Base-by-base conservation (phyloP, 2,888 invertebrate genomes). In the Agrotis exclamationis region DNA sequence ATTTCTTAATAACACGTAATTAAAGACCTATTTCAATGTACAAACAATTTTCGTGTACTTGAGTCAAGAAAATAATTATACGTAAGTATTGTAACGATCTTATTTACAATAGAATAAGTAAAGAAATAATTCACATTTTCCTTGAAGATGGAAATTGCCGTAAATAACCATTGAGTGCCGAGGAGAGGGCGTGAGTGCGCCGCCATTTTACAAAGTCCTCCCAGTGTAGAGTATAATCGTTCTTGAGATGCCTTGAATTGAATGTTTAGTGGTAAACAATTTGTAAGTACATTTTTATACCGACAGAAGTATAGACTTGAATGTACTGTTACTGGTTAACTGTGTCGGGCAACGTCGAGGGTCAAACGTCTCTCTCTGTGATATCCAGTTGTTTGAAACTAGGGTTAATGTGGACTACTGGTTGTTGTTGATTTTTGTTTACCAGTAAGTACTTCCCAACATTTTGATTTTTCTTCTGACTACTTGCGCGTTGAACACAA, bases 141-240 rank as follows among this genome's bases (percentile, higher is more conserved):
- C 69, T 67, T 82, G 58, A 76, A 82, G 86, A 86, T 82, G 86
- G 83, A 90, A 91, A 91, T 89, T 89, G 88, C 86, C 76, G 88
- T 89, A 90, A 91, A 90, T 88, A 88, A 85, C 90, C 89, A 87
- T 88, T 89, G 88, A 91, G 88, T 89, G 87, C 87, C 80, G 84
- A 84, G 84, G 84, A 85, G 80, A 76, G 83, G 82, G 82, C 66
- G 57, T 66, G 72, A 82, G 80, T 73, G 66, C 75, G 75, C 84
- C 84, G 89, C 88, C 90, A 87, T 90, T 90, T 89, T 86, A 86
- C 74, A 81, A 80, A 79, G 80, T 83, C 74, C 80, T 87, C 75
- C 50, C 70, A 76, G 68, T 76, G 75, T 74, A 91, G 91, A 88
- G 90, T 85, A 90, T 92, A 92, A 92, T 92, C 88, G 86, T 82